These are phyloP conservation scores for Nanorana parkeri DNA, from an alignment of 2,113 vertebrate genomes.

Conservation along the genomic window DNA sequence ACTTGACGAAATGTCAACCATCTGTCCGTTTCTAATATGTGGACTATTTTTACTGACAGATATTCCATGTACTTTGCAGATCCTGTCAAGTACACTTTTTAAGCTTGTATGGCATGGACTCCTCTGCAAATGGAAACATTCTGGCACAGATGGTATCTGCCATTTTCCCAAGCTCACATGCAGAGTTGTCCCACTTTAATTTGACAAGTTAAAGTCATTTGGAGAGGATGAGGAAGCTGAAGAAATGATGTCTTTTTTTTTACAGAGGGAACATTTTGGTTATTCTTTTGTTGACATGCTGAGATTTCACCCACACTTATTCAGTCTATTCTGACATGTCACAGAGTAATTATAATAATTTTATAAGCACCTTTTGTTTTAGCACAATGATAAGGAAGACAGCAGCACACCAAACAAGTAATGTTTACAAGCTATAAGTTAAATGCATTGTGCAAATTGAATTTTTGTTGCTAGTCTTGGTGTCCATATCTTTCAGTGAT, in stretches of 20 bases:
- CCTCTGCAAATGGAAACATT: slow-evolving; percentile 63
- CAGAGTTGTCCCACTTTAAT: slow-evolving; percentile 37
- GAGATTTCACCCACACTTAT: slow-evolving; percentile 62
- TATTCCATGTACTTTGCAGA: slow-evolving; percentile 58
- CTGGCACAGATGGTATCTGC: slow-evolving; percentile 65
- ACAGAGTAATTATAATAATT: slow-evolving; percentile 57
- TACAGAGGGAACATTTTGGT: slow-evolving; percentile 56
- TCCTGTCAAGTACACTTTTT: slow-evolving; percentile 63
- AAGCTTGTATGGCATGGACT: slow-evolving; percentile 62
- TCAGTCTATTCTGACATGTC: slow-evolving; percentile 55
- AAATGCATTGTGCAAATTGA: no score
- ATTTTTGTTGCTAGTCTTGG: no score
- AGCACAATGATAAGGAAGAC: no score
- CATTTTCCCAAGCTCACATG: slow-evolving; percentile 52
- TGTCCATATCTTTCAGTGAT: no score
- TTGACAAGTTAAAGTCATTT: slow-evolving; percentile 67
- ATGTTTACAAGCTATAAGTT: no score
- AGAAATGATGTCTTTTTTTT: slow-evolving; percentile 45
- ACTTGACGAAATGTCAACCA: slow-evolving; percentile 19
- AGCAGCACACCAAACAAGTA: no score
- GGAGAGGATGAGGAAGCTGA: slow-evolving; percentile 63
- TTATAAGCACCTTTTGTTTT: slow-evolving; percentile 55
- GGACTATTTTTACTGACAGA: slow-evolving; percentile 56
- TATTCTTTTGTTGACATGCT: slow-evolving; percentile 62
- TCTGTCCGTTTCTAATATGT: slow-evolving; percentile 44